Evolutionary conservation across 2,113 vertebrate species (phyloP).

Genomic region (Cyrtonyx montezumae): DNA sequence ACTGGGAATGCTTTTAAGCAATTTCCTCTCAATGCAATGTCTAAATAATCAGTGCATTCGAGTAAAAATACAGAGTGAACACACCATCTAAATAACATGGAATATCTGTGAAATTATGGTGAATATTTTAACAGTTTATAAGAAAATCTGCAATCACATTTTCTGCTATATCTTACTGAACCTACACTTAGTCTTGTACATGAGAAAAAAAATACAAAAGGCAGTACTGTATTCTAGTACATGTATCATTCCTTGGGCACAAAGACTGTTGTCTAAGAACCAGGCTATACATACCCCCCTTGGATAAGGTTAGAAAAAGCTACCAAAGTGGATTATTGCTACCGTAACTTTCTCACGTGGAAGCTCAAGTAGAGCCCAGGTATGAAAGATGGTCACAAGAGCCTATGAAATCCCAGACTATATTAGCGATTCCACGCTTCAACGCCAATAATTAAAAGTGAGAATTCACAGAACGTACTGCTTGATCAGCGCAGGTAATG

Average conservation of each 20-base stretch:
- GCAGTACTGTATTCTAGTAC: neutral
- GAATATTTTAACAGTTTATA: neutral
- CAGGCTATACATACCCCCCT: neutral
- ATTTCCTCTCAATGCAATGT: neutral
- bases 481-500: conserved; percentile 46
- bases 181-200: neutral
- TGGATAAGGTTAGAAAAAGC: neutral
- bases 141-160: neutral
- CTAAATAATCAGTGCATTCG: neutral
- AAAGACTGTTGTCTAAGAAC: neutral
- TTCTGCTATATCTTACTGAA: neutral
- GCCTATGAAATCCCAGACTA: conserved; percentile 44
- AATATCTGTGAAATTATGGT: neutral
- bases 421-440: conserved; percentile 25
- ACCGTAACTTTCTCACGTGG: neutral
- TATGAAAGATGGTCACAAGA: conserved; percentile 3
- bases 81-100: neutral
- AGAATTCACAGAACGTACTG: neutral
- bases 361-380: neutral
- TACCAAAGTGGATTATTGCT: neutral
- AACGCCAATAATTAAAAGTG: conserved; percentile 43
- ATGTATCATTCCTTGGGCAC: neutral
- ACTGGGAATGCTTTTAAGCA: neutral
- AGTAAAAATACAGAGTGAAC: neutral
- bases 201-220: neutral